These are phyloP conservation scores for Hyaena hyaena DNA, from an alignment of 2,113 vertebrate genomes.

Conservation along the genomic window DNA sequence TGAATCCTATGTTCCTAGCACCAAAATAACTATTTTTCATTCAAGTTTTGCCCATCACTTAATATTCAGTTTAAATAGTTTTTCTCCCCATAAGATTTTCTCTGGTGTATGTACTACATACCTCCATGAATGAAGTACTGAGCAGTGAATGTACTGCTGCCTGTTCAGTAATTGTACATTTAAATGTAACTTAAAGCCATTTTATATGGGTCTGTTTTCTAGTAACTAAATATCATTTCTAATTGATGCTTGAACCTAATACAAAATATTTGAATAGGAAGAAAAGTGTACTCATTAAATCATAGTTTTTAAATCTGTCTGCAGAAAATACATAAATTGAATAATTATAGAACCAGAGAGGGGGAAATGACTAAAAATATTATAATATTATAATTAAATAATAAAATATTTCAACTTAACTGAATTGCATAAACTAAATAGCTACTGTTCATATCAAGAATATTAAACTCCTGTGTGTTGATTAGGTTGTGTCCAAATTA, in stretches of 20 bases:
- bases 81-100: neutral
- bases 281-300: neutral
- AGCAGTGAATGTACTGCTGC: neutral
- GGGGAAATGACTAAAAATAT: neutral
- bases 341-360: constrained; percentile 1
- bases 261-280: neutral
- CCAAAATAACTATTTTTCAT: neutral
- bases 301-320: neutral
- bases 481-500: neutral
- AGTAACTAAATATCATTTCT: neutral
- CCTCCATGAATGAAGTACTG: neutral
- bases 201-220: neutral
- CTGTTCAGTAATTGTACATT: neutral
- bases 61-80: neutral
- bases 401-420: neutral
- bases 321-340: neutral
- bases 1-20: neutral
- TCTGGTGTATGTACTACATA: neutral
- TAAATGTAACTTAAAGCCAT: neutral
- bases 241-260: neutral
- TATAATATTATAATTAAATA: too few relatives aligned
- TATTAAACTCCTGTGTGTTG: neutral
- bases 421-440: neutral
- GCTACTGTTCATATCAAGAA: neutral
- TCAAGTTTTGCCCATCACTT: neutral